A percentile compares a stretch with the other conserved stretches of the same genome.
phyloP scores from a whole-genome alignment of 2,888 invertebrate species.

The Rutpela maculata region DNA sequence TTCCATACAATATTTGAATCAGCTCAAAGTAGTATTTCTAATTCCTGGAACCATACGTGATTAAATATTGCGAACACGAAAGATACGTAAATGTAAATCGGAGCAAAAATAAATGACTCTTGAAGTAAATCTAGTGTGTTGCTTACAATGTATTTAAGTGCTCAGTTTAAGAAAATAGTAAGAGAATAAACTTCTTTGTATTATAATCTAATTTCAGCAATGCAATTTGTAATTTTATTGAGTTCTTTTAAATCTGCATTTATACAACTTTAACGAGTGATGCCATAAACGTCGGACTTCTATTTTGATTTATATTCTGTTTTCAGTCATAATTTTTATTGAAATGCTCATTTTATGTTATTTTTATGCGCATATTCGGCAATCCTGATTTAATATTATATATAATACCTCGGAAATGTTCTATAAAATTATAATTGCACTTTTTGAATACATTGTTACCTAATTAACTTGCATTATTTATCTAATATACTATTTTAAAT shows the following conservation, averaged over 20 bases:
- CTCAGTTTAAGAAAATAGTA: not conserved
- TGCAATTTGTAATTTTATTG: slow-evolving; percentile 7
- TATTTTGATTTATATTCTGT: not conserved
- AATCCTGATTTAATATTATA: slow-evolving; percentile 7
- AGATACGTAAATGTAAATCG: no score
- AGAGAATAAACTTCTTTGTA: not conserved
- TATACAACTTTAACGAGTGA: not conserved
- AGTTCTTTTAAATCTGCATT: slow-evolving; percentile 2
- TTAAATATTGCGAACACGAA: no score
- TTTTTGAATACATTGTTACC: no score
- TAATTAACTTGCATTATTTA: no score
- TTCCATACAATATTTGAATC: no score
- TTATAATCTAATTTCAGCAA: not conserved
- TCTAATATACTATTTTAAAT: no score
- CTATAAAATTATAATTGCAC: no score
- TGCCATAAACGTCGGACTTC: not conserved
- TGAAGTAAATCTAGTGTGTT: not conserved
- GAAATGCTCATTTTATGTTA: not conserved
- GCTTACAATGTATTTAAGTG: not conserved
- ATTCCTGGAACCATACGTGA: no score
- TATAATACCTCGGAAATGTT: no score
- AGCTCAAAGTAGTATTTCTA: no score
- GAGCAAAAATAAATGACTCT: no score
- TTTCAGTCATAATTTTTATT: not conserved
- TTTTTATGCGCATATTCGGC: not conserved